These are phyloP conservation scores for Ephestia elutella DNA, from an alignment of 1,140 invertebrate species.

Conservation along the genomic window DNA sequence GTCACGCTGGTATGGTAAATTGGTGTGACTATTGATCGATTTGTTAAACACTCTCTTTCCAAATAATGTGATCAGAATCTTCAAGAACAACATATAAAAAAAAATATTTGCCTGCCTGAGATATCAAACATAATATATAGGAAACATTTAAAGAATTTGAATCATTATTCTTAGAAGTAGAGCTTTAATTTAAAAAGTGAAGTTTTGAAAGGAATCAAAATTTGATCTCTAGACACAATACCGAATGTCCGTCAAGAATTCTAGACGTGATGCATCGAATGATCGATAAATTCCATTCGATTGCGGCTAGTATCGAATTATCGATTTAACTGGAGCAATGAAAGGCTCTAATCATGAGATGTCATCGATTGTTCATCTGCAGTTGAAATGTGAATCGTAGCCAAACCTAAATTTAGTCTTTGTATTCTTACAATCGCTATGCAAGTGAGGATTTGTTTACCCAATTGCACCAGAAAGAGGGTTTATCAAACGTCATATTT, in stretches of 20 bases:
- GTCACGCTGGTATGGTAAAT: no score
- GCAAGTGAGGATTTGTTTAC: not conserved
- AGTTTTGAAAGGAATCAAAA: not conserved
- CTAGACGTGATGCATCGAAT: conserved; percentile 1
- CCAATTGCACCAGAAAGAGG: no score
- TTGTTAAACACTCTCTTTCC: no score
- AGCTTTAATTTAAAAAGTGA: not conserved
- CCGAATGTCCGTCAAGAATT: not conserved
- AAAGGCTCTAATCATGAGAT: not conserved
- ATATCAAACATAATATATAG: no score
- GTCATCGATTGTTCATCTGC: not conserved
- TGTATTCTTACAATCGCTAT: not conserved
- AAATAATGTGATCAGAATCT: no score
- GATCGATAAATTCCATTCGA: conserved; percentile 1
- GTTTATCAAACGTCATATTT: no score
- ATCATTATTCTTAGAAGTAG: no score
- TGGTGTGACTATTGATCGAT: no score
- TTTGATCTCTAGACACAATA: not conserved
- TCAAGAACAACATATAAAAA: no score
- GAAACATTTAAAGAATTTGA: no score
- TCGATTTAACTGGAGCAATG: conserved; percentile 2
- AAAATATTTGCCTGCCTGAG: no score
- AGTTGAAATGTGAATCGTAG: conserved; percentile 2
- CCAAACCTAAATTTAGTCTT: not conserved
- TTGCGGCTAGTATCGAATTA: not conserved